Conservation (phyloP, 2,113 vertebrate genomes). For the Pygoscelis adeliae region DNA sequence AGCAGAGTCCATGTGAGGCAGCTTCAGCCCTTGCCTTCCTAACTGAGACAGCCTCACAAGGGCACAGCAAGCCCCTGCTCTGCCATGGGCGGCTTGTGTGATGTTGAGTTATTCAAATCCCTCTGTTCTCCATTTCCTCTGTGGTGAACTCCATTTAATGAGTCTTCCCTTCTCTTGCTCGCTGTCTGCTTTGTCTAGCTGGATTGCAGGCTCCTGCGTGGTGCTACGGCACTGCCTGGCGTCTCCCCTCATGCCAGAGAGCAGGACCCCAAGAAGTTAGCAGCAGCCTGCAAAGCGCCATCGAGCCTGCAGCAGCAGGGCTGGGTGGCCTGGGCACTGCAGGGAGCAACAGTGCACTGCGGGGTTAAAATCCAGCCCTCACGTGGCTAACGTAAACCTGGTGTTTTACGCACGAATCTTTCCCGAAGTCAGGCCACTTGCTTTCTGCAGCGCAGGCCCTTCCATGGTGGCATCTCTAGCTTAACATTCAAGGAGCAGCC, state of each 20-base stretch:
- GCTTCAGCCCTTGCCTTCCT: neutral
- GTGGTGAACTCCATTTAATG: neutral
- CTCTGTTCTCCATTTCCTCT: neutral
- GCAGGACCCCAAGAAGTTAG: fast-evolving
- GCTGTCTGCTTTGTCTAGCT: neutral
- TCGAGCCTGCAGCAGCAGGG: neutral
- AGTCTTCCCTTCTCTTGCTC: neutral
- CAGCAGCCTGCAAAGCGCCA: neutral
- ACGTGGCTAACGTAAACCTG: fast-evolving
- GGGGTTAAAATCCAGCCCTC: neutral
- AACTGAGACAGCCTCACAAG: neutral
- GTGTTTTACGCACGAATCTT: neutral
- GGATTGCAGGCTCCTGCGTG: neutral
- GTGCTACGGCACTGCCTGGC: neutral
- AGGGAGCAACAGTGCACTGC: fast-evolving
- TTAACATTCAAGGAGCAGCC: neutral
- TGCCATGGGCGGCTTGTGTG: neutral
- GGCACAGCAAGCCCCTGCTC: neutral
- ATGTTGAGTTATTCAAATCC: neutral
- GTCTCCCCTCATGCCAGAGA: neutral
- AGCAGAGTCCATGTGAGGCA: neutral
- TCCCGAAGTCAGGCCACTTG: neutral
- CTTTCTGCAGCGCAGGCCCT: neutral
- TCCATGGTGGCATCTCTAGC: neutral
- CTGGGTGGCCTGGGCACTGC: neutral